phyloP scores from a whole-genome alignment of 1,140 invertebrate genomes.

The Melitaea cinxia region DNA sequence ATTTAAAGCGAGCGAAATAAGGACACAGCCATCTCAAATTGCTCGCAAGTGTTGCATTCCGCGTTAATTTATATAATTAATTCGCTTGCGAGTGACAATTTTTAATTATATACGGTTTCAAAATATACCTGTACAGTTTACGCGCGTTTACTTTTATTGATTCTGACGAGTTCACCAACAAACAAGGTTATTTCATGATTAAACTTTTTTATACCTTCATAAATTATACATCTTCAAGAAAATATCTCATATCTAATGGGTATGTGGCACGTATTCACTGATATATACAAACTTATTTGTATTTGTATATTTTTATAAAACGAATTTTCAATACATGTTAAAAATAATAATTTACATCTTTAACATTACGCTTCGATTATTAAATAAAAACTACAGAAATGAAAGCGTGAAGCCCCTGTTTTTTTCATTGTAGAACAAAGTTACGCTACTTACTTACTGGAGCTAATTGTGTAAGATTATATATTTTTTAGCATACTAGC shows the following conservation, averaged over 20 bases:
- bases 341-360: neutral
- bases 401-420: neutral
- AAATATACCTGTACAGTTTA: no score
- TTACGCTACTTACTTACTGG: neutral
- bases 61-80: slow-evolving; percentile 1
- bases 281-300: no score
- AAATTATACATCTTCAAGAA: no score
- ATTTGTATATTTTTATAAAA: no score
- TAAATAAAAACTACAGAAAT: neutral
- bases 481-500: neutral
- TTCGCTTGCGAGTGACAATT: neutral
- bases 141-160: no score
- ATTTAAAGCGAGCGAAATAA: neutral
- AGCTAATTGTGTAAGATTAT: slow-evolving; percentile 1
- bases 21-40: neutral
- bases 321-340: no score
- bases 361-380: neutral
- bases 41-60: neutral
- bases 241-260: no score
- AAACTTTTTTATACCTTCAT: no score
- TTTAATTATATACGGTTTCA: neutral
- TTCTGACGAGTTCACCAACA: no score
- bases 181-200: no score
- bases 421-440: neutral
- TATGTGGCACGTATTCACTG: no score